Base-by-base conservation (phyloP, 2,888 invertebrate genomes). In the Melinaea marsaeus region DNA sequence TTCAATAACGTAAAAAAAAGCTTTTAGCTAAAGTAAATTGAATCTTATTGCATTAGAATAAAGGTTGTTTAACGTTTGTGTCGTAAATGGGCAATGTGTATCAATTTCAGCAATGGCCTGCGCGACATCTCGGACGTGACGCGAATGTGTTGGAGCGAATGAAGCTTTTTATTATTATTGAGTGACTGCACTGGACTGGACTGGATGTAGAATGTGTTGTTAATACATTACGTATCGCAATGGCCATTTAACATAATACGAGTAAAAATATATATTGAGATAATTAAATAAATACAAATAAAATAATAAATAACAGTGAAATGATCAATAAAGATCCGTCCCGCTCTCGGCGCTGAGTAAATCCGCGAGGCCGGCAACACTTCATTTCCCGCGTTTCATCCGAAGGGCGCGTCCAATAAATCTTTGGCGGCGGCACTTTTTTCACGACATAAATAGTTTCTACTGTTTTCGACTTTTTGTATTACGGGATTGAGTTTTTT, bases 361-460 rank as follows among this genome's bases (percentile, higher is more conserved):
- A 74, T 72, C 69, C 68, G 75, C 77, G 80, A 77, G 77, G 82
- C 75, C 75, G 81, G 86, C 80, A 86, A 86, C 88, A 89, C 87
- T 86, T 87, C 89, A 89, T 90, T 90, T 89, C 87, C 86, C 89
- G 89, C 89, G 80, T 84, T 87, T 88, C 87, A 87, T 85, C 76
- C 83, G 77, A 74, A 78, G 81, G 80, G 79, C 75, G 76, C 72
- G 78, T 81, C 80, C 81, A 73, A 87, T 90, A 90, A 90, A 90
- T 90, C 90, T 88, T 81, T 67, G 71, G 74, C 79, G 84, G 88
- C 86, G 89, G 83, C 83, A 83, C 84, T 85, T 89, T 90, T 90
- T 89, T 86, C 86, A 79, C 83, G 84, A 82, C 82, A 81, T 86
- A 88, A 89, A 89, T 89, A 88, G 88, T 89, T 88, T 88, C 85